Evolutionary conservation across 2,113 vertebrate genomes (phyloP).

Genomic region (Mormoops blainvillei): DNA sequence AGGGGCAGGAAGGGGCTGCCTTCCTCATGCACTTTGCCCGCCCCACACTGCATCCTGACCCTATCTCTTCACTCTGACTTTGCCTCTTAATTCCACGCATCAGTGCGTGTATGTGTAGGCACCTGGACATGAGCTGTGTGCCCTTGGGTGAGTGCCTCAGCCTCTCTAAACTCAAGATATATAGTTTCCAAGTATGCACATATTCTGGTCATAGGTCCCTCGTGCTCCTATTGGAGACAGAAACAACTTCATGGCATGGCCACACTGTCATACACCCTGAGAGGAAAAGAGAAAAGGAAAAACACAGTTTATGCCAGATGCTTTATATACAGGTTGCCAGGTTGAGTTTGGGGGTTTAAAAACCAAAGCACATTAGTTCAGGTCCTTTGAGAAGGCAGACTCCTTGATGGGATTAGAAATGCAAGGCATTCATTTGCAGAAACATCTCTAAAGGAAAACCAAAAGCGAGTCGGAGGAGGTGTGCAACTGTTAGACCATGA

Average conservation of each 20-base stretch:
- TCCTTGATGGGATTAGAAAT: neutral
- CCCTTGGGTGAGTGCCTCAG: neutral
- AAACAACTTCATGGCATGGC: neutral
- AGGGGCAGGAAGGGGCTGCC: constrained; percentile 43
- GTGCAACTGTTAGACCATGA: neutral
- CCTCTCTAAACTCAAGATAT: neutral
- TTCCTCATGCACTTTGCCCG: neutral
- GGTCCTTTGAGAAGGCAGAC: constrained; percentile 5
- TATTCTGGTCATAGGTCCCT: neutral
- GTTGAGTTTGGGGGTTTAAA: neutral
- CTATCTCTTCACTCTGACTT: neutral
- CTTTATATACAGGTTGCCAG: neutral
- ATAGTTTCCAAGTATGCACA: neutral
- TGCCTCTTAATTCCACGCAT: neutral
- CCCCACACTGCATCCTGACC: neutral
- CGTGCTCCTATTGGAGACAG: neutral
- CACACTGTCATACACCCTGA: neutral
- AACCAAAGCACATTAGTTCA: neutral
- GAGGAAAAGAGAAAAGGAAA: neutral
- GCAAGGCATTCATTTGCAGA: neutral
- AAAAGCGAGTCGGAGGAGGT: neutral
- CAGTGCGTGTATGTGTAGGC: neutral
- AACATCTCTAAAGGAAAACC: neutral
- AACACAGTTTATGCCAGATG: neutral
- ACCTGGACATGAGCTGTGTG: neutral